phyloP scores from a whole-genome alignment of 2,113 vertebrate genomes.

The Sturnus vulgaris region DNA sequence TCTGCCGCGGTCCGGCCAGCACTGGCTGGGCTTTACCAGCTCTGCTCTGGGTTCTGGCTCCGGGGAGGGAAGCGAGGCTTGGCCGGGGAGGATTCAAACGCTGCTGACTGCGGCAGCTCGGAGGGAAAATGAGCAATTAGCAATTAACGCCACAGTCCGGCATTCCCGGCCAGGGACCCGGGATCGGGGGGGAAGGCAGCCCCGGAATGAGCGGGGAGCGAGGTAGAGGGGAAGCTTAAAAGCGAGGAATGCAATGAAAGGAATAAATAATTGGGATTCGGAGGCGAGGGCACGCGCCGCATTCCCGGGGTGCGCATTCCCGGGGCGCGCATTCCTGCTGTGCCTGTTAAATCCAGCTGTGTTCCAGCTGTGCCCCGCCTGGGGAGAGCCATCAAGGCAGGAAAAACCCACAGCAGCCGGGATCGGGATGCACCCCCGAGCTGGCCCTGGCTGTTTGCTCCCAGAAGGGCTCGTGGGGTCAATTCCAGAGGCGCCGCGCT shows the following conservation, averaged over 20 bases:
- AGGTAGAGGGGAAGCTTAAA: not conserved
- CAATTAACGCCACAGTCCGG: not conserved
- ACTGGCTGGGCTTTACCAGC: not conserved
- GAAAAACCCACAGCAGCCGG: not conserved
- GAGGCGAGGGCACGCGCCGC: not conserved
- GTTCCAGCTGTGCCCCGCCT: conserved; percentile 29
- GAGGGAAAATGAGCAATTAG: conserved; percentile 1
- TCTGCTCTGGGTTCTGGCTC: not conserved
- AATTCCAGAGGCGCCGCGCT: accelerated
- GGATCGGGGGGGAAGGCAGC: not conserved
- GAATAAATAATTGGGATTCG: not conserved
- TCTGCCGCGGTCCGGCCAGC: not conserved
- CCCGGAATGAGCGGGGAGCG: not conserved
- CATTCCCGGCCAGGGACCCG: not conserved
- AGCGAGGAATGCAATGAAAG: not conserved
- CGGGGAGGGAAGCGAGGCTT: not conserved
- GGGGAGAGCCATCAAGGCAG: not conserved
- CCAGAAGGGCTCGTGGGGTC: not conserved
- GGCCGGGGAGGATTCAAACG: not conserved
- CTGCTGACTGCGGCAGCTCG: not conserved
- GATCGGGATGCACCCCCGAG: not conserved
- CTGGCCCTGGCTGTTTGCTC: not conserved
- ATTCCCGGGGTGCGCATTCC: not conserved
- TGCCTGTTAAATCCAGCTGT: not conserved
- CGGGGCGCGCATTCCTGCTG: not conserved